Evolutionary conservation across 1,140 invertebrate genomes (phyloP).

Genomic region (Dendrolimus kikuchii): DNA sequence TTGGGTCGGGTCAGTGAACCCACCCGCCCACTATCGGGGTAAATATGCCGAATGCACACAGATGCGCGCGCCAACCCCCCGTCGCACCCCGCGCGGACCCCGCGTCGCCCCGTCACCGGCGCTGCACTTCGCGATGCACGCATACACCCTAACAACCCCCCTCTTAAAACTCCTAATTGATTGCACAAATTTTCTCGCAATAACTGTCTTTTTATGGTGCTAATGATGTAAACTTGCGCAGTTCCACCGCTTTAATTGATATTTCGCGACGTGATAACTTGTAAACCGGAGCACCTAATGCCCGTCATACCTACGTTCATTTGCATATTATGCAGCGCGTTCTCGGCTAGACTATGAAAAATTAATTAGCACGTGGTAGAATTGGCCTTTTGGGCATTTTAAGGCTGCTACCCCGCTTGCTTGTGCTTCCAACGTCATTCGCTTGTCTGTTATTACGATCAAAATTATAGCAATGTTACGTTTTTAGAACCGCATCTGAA

Average conservation of each 20-base stretch:
- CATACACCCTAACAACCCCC: slow-evolving; percentile 55
- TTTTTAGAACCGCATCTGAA: not conserved
- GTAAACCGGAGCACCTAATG: slow-evolving; percentile 13
- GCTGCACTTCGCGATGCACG: slow-evolving; percentile 56
- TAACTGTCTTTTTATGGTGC: slow-evolving; percentile 70
- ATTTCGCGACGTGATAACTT: slow-evolving; percentile 30
- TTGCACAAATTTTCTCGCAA: slow-evolving; percentile 71
- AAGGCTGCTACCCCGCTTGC: slow-evolving; percentile 32
- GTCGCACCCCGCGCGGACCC: slow-evolving; percentile 20
- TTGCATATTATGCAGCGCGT: slow-evolving; percentile 30
- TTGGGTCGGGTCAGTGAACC: slow-evolving; percentile 69
- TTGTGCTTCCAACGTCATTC: slow-evolving; percentile 7
- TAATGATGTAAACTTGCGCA: slow-evolving; percentile 69
- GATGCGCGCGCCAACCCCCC: slow-evolving; percentile 63
- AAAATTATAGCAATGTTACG: no score
- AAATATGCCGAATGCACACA: slow-evolving; percentile 72
- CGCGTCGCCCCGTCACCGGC: slow-evolving; percentile 31
- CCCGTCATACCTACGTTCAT: slow-evolving; percentile 22
- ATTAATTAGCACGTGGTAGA: slow-evolving; percentile 48
- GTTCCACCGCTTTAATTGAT: slow-evolving; percentile 60
- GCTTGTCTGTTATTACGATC: not conserved
- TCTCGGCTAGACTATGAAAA: slow-evolving; percentile 43
- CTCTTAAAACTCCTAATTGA: slow-evolving; percentile 71
- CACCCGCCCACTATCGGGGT: slow-evolving; percentile 69
- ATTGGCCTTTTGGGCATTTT: slow-evolving; percentile 17